phyloP scores from a whole-genome alignment of 2,113 vertebrate genomes.

The Synchiropus splendidus region DNA sequence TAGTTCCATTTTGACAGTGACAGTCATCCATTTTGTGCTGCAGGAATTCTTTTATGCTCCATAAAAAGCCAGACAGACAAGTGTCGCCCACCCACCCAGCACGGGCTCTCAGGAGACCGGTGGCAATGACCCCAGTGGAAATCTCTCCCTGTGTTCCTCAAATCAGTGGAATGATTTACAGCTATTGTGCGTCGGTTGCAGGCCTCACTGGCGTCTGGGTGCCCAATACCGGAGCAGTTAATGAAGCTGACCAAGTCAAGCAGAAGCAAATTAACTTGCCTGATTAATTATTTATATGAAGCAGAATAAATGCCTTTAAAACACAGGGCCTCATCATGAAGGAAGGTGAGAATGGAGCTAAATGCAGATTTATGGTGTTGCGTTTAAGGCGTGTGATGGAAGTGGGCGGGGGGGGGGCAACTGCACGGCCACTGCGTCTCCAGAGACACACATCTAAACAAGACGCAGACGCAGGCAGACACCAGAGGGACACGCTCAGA shows the following conservation, averaged over 20 bases:
- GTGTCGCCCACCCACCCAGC: no score
- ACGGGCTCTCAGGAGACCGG: slow-evolving; percentile 20
- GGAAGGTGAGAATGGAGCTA: slow-evolving; percentile 78
- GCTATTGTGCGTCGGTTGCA: slow-evolving; percentile 36
- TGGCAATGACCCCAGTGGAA: slow-evolving; percentile 23
- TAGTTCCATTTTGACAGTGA: no score
- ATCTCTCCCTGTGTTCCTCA: slow-evolving; percentile 26
- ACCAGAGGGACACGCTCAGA: slow-evolving; percentile 40
- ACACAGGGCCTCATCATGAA: slow-evolving; percentile 76
- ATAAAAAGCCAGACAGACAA: slow-evolving; percentile 26
- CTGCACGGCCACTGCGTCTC: slow-evolving; percentile 26
- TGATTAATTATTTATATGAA: slow-evolving; percentile 98
- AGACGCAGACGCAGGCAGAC: slow-evolving; percentile 31
- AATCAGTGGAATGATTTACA: slow-evolving; percentile 55
- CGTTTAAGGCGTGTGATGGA: slow-evolving; percentile 58
- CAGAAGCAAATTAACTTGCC: slow-evolving; percentile 94
- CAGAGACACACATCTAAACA: slow-evolving; percentile 43
- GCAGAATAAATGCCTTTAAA: slow-evolving; percentile 95
- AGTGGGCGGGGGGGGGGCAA: slow-evolving; percentile 35
- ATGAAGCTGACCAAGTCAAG: slow-evolving; percentile 93
- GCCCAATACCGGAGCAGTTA: slow-evolving; percentile 79
- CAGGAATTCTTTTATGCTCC: no score
- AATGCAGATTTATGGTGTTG: slow-evolving; percentile 76
- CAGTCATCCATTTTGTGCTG: no score
- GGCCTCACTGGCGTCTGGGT: slow-evolving; percentile 70